A percentile compares a stretch with the other conserved stretches of the same genome.
Evolutionary conservation across 2,113 vertebrate genomes (phyloP).

Genomic region (Chaetura pelagica): DNA sequence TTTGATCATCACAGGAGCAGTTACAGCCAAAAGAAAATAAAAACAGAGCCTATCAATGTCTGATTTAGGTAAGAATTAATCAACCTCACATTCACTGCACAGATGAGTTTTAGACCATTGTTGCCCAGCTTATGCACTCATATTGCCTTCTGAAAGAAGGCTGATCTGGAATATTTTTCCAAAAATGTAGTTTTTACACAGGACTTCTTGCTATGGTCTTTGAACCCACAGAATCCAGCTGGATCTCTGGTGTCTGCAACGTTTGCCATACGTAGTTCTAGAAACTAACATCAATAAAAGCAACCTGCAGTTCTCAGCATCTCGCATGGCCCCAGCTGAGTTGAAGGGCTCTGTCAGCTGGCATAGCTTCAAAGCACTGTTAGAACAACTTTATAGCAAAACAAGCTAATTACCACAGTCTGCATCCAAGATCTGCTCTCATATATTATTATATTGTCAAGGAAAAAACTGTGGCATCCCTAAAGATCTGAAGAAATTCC

Average conservation of each 20-base stretch:
- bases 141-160: background rate
- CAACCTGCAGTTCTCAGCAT: constrained; percentile 1
- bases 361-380: constrained; percentile 50
- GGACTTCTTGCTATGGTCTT: background rate
- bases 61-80: background rate
- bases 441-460: constrained; percentile 39
- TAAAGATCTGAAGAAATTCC: constrained; percentile 49
- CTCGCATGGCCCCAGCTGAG: background rate
- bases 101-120: background rate
- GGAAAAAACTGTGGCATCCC: background rate
- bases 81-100: background rate
- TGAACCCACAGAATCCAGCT: background rate
- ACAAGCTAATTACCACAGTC: constrained; percentile 25
- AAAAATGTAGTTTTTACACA: constrained; percentile 9
- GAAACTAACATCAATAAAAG: background rate
- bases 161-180: background rate
- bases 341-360: constrained; percentile 30
- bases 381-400: constrained; percentile 9
- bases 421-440: constrained; percentile 38
- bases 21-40: background rate
- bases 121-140: background rate
- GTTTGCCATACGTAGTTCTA: background rate
- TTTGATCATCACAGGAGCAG: background rate
- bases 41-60: background rate
- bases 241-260: background rate